A percentile compares a stretch with the other conserved stretches of the same genome.
phyloP scores from a whole-genome alignment of 2,113 vertebrate species.

The Pterophyllum scalare region DNA sequence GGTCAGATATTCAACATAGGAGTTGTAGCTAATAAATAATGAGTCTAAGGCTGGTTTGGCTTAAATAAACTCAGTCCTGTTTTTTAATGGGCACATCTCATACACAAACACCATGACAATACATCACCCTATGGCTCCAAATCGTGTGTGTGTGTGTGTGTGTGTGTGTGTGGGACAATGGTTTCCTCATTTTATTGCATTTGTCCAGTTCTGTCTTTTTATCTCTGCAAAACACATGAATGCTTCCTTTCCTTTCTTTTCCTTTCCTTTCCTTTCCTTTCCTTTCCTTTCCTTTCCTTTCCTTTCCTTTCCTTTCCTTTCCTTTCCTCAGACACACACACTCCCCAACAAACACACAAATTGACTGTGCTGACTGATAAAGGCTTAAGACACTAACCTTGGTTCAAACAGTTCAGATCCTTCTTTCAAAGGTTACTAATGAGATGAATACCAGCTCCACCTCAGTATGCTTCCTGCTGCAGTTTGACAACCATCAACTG shows the following conservation, averaged over 20 bases:
- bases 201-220: not conserved
- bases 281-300: too few relatives aligned
- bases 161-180: too few relatives aligned
- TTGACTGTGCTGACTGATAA: not conserved
- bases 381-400: not conserved
- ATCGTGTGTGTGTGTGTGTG: fast-evolving
- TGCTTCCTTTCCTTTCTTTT: not conserved
- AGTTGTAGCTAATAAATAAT: not conserved
- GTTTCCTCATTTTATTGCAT: not conserved
- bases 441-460: not conserved
- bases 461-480: not conserved
- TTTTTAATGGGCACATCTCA: not conserved
- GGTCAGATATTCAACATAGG: not conserved
- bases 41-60: not conserved
- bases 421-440: not conserved
- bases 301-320: too few relatives aligned
- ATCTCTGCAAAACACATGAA: not conserved
- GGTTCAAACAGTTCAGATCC: not conserved
- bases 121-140: not conserved
- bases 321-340: not conserved
- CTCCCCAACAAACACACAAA: not conserved
- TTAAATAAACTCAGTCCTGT: not conserved
- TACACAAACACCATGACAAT: not conserved
- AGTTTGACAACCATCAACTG: not conserved
- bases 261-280: too few relatives aligned